Percentiles rank a stretch among this genome's conserved stretches.
Evolutionary conservation across 2,797 vertebrate species (phyloP).

Genomic region (Cuculus canorus): DNA sequence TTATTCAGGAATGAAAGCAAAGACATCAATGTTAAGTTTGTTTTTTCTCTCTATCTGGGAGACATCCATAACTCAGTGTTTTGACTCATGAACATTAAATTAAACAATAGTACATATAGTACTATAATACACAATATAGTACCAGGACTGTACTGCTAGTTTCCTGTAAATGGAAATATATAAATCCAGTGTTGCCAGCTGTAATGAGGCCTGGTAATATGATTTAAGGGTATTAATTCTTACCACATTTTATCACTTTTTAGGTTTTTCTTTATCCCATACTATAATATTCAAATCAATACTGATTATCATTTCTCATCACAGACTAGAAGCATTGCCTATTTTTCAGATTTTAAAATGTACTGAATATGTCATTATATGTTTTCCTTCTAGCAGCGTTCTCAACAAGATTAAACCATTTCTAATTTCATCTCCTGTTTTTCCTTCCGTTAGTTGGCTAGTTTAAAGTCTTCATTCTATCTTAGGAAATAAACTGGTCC

Average conservation of each 20-base stretch:
- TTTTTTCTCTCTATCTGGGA: not conserved
- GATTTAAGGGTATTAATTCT: constrained; percentile 56
- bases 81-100: not conserved
- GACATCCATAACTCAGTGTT: not conserved
- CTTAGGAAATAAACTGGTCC: not conserved
- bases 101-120: not conserved
- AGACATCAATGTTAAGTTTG: not conserved
- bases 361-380: not conserved
- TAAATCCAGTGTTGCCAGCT: not conserved
- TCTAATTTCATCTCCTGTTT: not conserved
- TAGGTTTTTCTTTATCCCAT: constrained; percentile 56
- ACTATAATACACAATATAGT: no score
- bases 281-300: constrained; percentile 64
- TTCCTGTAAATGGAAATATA: constrained; percentile 4
- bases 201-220: constrained; percentile 39
- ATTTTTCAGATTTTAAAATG: constrained; percentile 51
- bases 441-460: not conserved
- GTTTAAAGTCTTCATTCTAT: constrained; percentile 1
- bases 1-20: not conserved
- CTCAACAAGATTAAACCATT: constrained; percentile 28
- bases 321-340: constrained; percentile 46
- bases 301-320: constrained; percentile 44
- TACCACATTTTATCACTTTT: constrained; percentile 69
- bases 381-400: not conserved
- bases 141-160: not conserved